Evolutionary conservation across 2,797 vertebrate genomes (phyloP).

Genomic region (Limosa lapponica): DNA sequence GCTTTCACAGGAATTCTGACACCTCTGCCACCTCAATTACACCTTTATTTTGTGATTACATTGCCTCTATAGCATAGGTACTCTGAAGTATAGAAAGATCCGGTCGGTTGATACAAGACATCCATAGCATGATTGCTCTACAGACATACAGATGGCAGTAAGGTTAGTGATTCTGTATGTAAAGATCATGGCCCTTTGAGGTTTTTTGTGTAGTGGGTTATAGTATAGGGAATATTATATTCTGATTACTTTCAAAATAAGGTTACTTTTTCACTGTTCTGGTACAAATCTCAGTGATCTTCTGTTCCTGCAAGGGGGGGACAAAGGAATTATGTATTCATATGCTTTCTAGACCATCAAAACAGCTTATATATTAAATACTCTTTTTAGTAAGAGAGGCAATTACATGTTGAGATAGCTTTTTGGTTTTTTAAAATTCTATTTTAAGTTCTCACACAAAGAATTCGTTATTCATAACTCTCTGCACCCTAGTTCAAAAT

Average conservation of each 20-base stretch:
- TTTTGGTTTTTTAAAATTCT: neutral
- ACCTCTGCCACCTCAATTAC: neutral
- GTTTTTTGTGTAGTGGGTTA: neutral
- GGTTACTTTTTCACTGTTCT: neutral
- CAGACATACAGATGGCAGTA: neutral
- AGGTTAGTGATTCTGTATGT: neutral
- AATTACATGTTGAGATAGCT: neutral
- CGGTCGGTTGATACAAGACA: neutral
- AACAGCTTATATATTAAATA: constrained; percentile 5
- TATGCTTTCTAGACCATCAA: neutral
- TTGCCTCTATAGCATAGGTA: neutral
- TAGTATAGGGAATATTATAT: neutral
- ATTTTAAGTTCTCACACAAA: constrained; percentile 45
- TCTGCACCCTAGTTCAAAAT: constrained; percentile 1
- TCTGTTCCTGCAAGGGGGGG: neutral
- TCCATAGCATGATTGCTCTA: neutral
- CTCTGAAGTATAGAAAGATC: neutral
- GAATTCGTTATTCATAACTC: neutral
- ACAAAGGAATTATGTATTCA: neutral
- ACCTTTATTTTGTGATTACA: neutral
- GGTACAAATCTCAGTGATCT: neutral
- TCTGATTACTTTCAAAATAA: neutral
- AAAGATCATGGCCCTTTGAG: neutral
- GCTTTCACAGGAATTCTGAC: neutral
- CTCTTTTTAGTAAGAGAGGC: neutral